These are phyloP conservation scores for Drosophila tani DNA, from an alignment of 1,140 invertebrate species.

Conservation along the genomic window DNA sequence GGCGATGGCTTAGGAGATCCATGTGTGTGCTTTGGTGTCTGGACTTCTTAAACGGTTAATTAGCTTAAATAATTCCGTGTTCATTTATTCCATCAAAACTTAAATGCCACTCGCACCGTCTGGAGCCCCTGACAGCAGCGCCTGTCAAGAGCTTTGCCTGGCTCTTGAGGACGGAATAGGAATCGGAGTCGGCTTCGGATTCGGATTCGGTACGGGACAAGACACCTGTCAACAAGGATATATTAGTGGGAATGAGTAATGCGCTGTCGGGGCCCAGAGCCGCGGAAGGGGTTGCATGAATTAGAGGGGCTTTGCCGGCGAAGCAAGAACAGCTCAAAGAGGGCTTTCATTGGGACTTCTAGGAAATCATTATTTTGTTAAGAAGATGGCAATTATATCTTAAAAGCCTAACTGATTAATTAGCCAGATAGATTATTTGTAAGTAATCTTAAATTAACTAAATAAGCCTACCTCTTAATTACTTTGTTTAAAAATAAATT, in stretches of 20 bases:
- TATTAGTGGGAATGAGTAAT: constrained; percentile 61
- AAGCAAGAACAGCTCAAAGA: neutral
- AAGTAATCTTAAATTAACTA: too few species aligned
- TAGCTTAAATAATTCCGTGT: constrained; percentile 56
- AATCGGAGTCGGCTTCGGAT: constrained; percentile 8
- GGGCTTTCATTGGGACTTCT: neutral
- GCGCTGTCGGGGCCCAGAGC: constrained; percentile 3
- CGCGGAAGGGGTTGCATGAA: constrained; percentile 11
- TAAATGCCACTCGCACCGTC: constrained; percentile 41
- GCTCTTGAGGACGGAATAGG: constrained; percentile 21
- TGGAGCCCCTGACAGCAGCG: constrained; percentile 14
- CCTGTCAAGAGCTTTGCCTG: constrained; percentile 23
- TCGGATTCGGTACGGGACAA: constrained; percentile 25
- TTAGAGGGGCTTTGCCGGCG: neutral
- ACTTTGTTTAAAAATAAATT: too few species aligned
- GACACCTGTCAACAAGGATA: constrained; percentile 62
- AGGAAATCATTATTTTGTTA: neutral
- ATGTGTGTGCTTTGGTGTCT: constrained; percentile 19
- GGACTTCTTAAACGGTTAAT: constrained; percentile 58
- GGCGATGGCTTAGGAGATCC: neutral
- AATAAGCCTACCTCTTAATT: too few species aligned
- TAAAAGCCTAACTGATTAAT: neutral
- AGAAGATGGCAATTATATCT: neutral
- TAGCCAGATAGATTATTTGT: too few species aligned
- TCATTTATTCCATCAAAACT: constrained; percentile 52